Conservation (phyloP, 2,888 invertebrate species). For the Acronicta leporina region DNA sequence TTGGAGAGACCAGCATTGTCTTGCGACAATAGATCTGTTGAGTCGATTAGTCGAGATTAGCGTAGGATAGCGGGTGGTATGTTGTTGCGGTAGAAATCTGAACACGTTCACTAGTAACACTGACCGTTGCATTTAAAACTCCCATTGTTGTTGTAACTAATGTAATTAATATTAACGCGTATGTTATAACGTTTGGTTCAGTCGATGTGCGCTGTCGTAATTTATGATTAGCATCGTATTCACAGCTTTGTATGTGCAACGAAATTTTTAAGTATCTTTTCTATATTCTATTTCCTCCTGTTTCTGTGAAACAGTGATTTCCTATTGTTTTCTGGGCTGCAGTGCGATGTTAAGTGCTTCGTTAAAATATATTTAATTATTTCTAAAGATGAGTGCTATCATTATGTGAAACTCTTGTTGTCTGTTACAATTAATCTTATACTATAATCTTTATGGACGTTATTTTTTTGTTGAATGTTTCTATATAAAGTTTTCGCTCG, state of each 20-base stretch:
- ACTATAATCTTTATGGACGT: conserved; percentile 50
- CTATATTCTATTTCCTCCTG: conserved; percentile 57
- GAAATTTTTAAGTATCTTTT: conserved; percentile 67
- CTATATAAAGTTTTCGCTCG: conserved; percentile 40
- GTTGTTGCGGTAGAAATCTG: conserved; percentile 53
- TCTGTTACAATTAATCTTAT: conserved; percentile 54
- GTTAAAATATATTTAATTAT: conserved; percentile 7
- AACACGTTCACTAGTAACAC: conserved; percentile 40
- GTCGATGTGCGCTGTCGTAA: conserved; percentile 57
- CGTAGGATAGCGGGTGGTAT: conserved; percentile 36
- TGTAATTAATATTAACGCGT: conserved; percentile 45
- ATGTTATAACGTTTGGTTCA: conserved; percentile 44
- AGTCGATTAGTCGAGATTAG: conserved; percentile 29
- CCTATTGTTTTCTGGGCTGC: conserved; percentile 36
- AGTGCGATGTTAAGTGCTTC: conserved; percentile 25
- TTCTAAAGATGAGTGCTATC: conserved; percentile 12
- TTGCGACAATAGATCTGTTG: conserved; percentile 32
- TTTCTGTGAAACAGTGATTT: conserved; percentile 67
- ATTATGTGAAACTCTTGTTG: conserved; percentile 46
- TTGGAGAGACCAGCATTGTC: conserved; percentile 39
- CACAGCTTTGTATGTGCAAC: conserved; percentile 79
- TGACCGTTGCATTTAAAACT: conserved; percentile 48
- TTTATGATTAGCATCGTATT: conserved; percentile 60
- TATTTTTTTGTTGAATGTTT: conserved; percentile 50
- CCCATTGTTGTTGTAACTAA: conserved; percentile 63